Conservation (phyloP, 1,140 invertebrate species). For the Pseudoatta argentina region DNA sequence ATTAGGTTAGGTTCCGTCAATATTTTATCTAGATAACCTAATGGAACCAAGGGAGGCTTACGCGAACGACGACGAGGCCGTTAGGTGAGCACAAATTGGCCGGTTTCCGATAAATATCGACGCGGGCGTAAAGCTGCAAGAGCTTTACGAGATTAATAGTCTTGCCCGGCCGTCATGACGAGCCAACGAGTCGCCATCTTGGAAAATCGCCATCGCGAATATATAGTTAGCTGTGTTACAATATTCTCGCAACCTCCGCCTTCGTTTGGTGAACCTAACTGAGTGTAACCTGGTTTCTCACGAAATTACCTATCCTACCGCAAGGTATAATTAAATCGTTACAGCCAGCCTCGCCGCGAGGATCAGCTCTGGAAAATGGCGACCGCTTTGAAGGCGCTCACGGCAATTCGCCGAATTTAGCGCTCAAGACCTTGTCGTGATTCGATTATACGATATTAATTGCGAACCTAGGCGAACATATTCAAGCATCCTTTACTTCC, state of each 20-base stretch:
- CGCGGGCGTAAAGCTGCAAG: constrained; percentile 38
- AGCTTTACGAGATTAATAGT: constrained; percentile 59
- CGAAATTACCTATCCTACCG: constrained; percentile 36
- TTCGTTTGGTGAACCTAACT: neutral
- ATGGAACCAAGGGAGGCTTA: constrained; percentile 29
- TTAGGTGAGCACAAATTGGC: constrained; percentile 56
- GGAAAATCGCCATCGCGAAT: neutral
- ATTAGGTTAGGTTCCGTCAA: constrained; percentile 38
- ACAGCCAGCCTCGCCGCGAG: constrained; percentile 49
- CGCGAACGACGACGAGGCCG: constrained; percentile 37
- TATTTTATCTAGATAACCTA: constrained; percentile 46
- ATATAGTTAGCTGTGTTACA: neutral
- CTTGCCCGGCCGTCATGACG: neutral
- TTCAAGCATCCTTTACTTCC: constrained; percentile 31
- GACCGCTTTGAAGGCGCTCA: constrained; percentile 44
- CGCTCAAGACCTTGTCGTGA: constrained; percentile 43
- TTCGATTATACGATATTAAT: constrained; percentile 58
- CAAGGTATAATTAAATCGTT: constrained; percentile 57
- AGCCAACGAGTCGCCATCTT: constrained; percentile 31
- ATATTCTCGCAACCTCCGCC: neutral
- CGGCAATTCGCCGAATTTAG: constrained; percentile 47
- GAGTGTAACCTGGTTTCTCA: constrained; percentile 18
- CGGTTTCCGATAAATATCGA: constrained; percentile 59
- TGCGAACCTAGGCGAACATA: constrained; percentile 33
- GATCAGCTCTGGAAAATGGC: constrained; percentile 42